phyloP scores from a whole-genome alignment of 2,888 invertebrate species.

The Pachydiplax longipennis region DNA sequence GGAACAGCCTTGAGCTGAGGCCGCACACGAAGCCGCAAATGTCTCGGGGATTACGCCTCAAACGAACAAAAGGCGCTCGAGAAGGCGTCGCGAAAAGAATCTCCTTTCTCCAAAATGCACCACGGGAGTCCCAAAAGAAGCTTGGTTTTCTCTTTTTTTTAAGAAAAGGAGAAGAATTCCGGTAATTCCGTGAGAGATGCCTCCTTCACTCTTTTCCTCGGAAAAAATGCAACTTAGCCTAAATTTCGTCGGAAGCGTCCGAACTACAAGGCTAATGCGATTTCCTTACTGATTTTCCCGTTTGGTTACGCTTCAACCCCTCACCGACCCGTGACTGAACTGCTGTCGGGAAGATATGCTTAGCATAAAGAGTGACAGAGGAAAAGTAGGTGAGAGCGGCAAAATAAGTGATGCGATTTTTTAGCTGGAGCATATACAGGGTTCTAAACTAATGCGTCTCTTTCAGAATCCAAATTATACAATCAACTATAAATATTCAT shows the following conservation, averaged over 20 bases:
- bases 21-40: not conserved
- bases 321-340: not conserved
- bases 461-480: too few relatives aligned
- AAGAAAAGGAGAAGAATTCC: not conserved
- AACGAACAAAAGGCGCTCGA: not conserved
- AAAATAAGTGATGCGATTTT: not conserved
- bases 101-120: not conserved
- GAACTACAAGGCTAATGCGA: not conserved
- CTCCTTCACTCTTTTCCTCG: too few relatives aligned
- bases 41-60: constrained; percentile 3
- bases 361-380: not conserved
- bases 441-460: not conserved
- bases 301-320: not conserved
- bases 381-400: not conserved
- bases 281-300: not conserved
- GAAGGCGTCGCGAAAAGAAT: not conserved
- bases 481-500: too few relatives aligned
- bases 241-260: not conserved
- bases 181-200: not conserved
- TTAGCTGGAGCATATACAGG: not conserved
- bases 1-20: constrained; percentile 10
- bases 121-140: not conserved
- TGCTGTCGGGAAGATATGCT: not conserved
- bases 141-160: not conserved
- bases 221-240: too few relatives aligned